Conservation (phyloP, 2,797 vertebrate species). For the Lutjanus campechanus region DNA sequence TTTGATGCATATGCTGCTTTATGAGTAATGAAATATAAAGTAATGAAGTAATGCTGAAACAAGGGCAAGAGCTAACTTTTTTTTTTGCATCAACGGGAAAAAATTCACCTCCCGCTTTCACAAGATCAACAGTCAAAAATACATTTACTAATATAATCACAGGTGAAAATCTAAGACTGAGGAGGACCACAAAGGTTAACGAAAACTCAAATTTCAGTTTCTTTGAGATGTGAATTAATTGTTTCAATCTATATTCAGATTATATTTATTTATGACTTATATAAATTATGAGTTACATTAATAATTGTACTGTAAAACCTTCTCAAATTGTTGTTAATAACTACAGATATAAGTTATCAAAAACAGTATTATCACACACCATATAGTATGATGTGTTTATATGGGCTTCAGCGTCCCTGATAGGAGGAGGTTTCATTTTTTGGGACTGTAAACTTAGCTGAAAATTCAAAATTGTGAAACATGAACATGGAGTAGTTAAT, state of each 20-base stretch:
- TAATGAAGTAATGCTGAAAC: background rate
- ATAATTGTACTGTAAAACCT: no score
- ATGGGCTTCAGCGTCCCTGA: no score
- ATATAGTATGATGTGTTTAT: no score
- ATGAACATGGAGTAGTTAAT: no score
- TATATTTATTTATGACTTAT: background rate
- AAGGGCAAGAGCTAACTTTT: background rate
- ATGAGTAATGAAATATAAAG: constrained; percentile 7
- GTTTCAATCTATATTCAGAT: background rate
- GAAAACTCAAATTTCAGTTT: no score
- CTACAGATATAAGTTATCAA: no score
- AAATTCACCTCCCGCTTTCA: background rate
- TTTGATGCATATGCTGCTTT: constrained; percentile 19
- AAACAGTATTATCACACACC: no score
- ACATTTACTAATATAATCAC: background rate
- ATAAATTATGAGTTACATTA: no score
- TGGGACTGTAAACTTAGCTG: no score
- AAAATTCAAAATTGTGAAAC: no score
- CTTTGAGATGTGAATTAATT: background rate
- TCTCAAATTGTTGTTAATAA: no score
- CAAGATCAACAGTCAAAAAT: background rate
- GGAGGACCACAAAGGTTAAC: background rate
- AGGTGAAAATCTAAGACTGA: background rate
- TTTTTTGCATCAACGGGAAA: background rate
- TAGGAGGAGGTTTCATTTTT: no score